phyloP scores from a whole-genome alignment of 2,888 invertebrate genomes.

The Ectemnius cavifrons region DNA sequence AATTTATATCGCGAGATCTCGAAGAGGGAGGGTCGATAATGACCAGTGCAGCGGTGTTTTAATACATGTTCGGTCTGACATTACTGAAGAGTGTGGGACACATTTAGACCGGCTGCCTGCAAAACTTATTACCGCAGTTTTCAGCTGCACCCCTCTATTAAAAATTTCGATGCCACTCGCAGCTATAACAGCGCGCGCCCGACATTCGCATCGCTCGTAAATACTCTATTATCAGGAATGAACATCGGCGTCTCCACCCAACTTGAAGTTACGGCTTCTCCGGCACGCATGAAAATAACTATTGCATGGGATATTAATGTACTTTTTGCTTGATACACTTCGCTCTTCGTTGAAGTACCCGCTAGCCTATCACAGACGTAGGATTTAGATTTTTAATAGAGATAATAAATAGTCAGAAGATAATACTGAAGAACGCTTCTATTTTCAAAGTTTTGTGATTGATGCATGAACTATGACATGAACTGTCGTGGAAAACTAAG shows the following conservation, averaged over 20 bases:
- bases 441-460: too few relatives aligned
- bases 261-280: neutral
- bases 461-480: too few relatives aligned
- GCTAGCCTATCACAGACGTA: too few relatives aligned
- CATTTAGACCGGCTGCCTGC: neutral
- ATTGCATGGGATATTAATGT: neutral
- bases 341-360: too few relatives aligned
- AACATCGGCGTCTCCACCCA: neutral
- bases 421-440: too few relatives aligned
- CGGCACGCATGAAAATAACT: neutral
- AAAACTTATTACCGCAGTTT: neutral
- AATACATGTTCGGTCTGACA: neutral
- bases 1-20: constrained; percentile 7
- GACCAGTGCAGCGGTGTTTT: neutral
- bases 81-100: neutral
- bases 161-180: constrained; percentile 1
- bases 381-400: neutral
- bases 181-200: neutral
- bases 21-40: neutral
- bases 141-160: neutral
- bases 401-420: neutral
- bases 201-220: constrained; percentile 2
- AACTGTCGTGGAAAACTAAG: too few relatives aligned
- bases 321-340: too few relatives aligned
- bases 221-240: neutral